Percentiles rank a stretch among this genome's conserved stretches.
Evolutionary conservation across 2,888 invertebrate species (phyloP).

Genomic region (Agrypnus murinus): DNA sequence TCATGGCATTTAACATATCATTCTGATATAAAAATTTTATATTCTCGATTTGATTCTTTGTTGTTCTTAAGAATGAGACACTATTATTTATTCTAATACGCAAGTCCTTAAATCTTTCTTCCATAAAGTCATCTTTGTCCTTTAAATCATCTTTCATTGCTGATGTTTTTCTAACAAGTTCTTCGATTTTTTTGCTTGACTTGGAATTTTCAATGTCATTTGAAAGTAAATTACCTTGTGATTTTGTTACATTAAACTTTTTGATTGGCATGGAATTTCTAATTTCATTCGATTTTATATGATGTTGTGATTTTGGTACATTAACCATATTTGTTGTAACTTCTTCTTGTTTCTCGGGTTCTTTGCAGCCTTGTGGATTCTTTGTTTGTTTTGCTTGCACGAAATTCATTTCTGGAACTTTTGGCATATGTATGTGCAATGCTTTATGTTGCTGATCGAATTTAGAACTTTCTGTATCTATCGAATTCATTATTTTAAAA

Average conservation of each 20-base stretch:
- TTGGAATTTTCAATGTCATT: slow-evolving; percentile 5
- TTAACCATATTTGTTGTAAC: no score
- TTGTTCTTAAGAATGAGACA: slow-evolving; percentile 62
- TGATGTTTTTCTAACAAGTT: slow-evolving; percentile 64
- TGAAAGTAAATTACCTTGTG: background rate
- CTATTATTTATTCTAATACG: slow-evolving; percentile 62
- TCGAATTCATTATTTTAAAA: slow-evolving; percentile 13
- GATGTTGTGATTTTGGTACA: background rate
- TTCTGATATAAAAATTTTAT: slow-evolving; percentile 65
- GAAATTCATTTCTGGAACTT: no score
- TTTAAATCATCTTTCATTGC: slow-evolving; percentile 63
- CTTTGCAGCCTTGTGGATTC: background rate
- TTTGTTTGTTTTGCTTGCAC: background rate
- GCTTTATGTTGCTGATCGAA: background rate
- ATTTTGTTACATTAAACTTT: background rate
- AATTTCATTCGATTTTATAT: background rate
- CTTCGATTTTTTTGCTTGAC: slow-evolving; percentile 51
- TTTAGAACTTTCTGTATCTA: slow-evolving; percentile 8
- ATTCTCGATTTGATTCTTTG: slow-evolving; percentile 67
- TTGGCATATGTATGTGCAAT: background rate
- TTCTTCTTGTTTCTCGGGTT: no score
- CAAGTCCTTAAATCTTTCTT: slow-evolving; percentile 62
- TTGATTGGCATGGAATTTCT: slow-evolving; percentile 1
- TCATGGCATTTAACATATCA: slow-evolving; percentile 59
- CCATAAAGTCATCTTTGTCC: slow-evolving; percentile 61